Evolutionary conservation across 2,113 vertebrate genomes (phyloP).

Genomic region (Stegostoma tigrinum): DNA sequence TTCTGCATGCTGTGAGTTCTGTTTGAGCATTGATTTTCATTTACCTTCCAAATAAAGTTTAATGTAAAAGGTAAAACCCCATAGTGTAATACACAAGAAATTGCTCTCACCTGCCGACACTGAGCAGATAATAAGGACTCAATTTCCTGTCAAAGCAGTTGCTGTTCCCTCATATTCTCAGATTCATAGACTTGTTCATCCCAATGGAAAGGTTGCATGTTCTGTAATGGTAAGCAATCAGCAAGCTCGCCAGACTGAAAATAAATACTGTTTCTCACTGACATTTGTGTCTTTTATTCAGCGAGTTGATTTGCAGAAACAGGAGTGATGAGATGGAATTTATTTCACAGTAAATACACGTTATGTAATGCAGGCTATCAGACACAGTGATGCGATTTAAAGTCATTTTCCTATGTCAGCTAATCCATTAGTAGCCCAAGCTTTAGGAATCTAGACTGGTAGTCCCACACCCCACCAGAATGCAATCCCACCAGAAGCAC

Average conservation of each 20-base stretch:
- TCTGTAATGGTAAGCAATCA: background rate
- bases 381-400: background rate
- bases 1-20: background rate
- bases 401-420: background rate
- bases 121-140: background rate
- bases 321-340: background rate
- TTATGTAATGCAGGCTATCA: background rate
- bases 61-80: background rate
- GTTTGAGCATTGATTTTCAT: background rate
- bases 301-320: background rate
- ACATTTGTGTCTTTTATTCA: background rate
- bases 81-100: background rate
- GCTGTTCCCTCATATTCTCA: background rate
- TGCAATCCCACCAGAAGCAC: background rate
- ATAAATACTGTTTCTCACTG: background rate
- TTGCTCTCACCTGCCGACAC: background rate
- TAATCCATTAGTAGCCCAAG: background rate
- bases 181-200: background rate
- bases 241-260: background rate
- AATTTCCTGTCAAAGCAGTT: background rate
- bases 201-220: background rate
- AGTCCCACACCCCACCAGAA: background rate
- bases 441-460: background rate
- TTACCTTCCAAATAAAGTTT: background rate
- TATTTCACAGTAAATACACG: background rate